These are phyloP conservation scores for Hipposideros larvatus DNA, from an alignment of 2,797 vertebrate species.

Conservation along the genomic window DNA sequence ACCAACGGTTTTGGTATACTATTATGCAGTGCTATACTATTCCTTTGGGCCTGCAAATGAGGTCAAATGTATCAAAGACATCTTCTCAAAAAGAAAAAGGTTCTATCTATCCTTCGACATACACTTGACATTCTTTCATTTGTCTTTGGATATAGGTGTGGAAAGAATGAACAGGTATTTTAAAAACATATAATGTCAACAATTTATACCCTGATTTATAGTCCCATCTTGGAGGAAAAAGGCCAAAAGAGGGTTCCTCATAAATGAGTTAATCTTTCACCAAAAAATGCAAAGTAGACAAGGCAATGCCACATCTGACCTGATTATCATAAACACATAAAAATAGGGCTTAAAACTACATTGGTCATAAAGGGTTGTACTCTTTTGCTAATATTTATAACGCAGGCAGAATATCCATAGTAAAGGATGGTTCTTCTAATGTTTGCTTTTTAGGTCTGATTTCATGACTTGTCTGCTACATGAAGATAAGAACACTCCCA, in stretches of 20 bases:
- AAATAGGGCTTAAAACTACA: not conserved
- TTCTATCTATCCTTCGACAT: not conserved
- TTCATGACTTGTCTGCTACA: not conserved
- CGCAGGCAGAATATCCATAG: not conserved
- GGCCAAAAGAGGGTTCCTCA: not conserved
- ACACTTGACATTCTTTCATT: not conserved
- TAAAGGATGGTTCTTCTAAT: not conserved
- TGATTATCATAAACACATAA: not conserved
- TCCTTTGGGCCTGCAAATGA: not conserved
- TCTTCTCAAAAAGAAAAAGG: not conserved
- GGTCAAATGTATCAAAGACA: not conserved
- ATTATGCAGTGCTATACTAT: not conserved
- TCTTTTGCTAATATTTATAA: not conserved
- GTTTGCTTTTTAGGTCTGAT: not conserved
- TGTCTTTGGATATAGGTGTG: not conserved
- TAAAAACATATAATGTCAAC: not conserved
- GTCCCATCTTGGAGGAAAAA: not conserved
- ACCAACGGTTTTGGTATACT: not conserved
- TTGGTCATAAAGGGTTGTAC: not conserved
- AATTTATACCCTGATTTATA: not conserved
- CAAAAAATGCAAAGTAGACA: not conserved
- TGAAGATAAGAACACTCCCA: not conserved
- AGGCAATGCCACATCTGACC: not conserved
- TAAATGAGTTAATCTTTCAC: not conserved
- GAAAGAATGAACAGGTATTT: not conserved